Conservation (phyloP, 1,140 invertebrate genomes). For the Drosophila truncata region DNA sequence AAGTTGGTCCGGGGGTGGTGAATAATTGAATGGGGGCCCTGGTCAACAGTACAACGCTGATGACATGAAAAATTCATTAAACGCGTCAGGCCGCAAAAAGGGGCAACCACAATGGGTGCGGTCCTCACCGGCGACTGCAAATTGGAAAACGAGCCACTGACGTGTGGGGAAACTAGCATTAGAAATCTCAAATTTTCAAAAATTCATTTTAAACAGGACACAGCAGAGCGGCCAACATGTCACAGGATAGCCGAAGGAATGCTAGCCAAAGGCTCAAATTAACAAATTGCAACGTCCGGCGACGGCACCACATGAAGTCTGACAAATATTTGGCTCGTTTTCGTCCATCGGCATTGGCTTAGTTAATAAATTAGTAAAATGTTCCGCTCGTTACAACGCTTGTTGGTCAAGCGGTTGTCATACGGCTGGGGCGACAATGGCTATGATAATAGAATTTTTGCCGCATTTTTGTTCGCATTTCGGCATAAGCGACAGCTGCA, state of each 20-base stretch:
- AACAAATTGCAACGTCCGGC: constrained; percentile 22
- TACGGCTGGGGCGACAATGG: constrained; percentile 36
- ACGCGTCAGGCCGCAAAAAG: constrained; percentile 70
- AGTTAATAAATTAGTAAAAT: constrained; percentile 83
- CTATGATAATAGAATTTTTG: constrained; percentile 67
- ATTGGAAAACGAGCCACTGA: constrained; percentile 38
- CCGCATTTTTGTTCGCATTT: constrained; percentile 43
- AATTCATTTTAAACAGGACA: constrained; percentile 24
- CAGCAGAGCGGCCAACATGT: background rate
- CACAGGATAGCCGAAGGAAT: constrained; percentile 2
- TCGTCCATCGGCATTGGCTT: constrained; percentile 35
- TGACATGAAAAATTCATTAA: constrained; percentile 79
- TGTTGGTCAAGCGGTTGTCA: constrained; percentile 53
- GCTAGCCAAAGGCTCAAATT: constrained; percentile 18
- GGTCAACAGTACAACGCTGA: constrained; percentile 41
- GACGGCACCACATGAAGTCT: constrained; percentile 16
- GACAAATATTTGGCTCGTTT: constrained; percentile 65
- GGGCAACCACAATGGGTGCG: constrained; percentile 45
- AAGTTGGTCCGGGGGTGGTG: constrained; percentile 16
- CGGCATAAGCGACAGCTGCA: constrained; percentile 58
- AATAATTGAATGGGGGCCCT: constrained; percentile 49
- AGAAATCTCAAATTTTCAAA: constrained; percentile 43
- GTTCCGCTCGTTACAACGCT: constrained; percentile 36
- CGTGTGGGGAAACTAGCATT: constrained; percentile 15
- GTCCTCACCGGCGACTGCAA: constrained; percentile 30